These are phyloP conservation scores for Seladonia tumulorum DNA, from an alignment of 2,888 invertebrate genomes.

Conservation along the genomic window DNA sequence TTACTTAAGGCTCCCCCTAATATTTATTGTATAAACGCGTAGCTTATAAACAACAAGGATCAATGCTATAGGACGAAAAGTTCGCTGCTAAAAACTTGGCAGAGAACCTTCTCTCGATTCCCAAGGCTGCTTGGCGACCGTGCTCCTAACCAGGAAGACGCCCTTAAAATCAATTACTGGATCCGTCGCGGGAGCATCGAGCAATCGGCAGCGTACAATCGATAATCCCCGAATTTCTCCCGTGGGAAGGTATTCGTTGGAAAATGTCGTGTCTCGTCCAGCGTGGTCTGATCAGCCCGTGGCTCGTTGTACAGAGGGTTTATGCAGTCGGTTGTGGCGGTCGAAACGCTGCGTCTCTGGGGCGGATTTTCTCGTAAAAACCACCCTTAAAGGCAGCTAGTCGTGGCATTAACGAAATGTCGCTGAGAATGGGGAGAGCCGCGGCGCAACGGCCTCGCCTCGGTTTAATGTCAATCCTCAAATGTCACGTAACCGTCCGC, in stretches of 20 bases:
- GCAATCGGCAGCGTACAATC: conserved; percentile 22
- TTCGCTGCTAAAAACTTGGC: neutral
- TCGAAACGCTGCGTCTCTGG: conserved; percentile 49
- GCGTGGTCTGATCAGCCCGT: neutral
- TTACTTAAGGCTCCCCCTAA: too few relatives aligned
- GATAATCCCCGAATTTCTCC: neutral
- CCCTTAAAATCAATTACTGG: conserved; percentile 35
- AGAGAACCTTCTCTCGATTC: neutral
- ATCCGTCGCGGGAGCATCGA: neutral
- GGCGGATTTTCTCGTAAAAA: conserved; percentile 78
- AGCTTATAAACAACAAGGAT: too few relatives aligned
- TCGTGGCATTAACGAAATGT: conserved; percentile 82
- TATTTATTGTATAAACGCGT: too few relatives aligned
- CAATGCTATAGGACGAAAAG: too few relatives aligned
- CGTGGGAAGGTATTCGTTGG: neutral
- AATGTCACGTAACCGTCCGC: conserved; percentile 80
- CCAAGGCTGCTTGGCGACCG: neutral
- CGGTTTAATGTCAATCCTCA: conserved; percentile 82
- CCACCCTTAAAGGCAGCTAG: conserved; percentile 74
- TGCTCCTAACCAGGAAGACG: neutral
- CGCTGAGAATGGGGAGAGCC: conserved; percentile 63
- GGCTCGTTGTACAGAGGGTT: conserved; percentile 29
- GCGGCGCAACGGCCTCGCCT: conserved; percentile 60
- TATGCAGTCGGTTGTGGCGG: conserved; percentile 12
- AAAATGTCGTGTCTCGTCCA: conserved; percentile 18